A percentile compares a stretch with the other conserved stretches of the same genome.
Conservation (phyloP, 1,140 invertebrate genomes). For the Drosophila ananassae region DNA sequence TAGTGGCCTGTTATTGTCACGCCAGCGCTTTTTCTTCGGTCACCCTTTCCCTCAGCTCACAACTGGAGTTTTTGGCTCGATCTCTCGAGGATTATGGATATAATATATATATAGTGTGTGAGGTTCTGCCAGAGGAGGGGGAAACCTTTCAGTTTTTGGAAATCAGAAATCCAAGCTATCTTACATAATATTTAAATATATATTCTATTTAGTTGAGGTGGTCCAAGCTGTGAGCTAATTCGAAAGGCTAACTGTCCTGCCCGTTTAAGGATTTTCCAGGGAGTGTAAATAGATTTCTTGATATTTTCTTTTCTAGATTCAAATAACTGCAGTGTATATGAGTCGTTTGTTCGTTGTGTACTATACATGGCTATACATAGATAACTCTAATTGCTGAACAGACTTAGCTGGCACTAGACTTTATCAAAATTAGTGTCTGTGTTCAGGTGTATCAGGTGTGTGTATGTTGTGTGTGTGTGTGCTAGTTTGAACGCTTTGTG, state of each 20-base stretch:
- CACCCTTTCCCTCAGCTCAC: slow-evolving; percentile 14
- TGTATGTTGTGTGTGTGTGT: slow-evolving; percentile 31
- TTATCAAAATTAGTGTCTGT: slow-evolving; percentile 35
- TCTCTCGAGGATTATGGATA: slow-evolving; percentile 22
- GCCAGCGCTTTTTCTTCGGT: slow-evolving; percentile 9
- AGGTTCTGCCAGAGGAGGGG: slow-evolving; percentile 18
- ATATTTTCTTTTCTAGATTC: slow-evolving; percentile 47
- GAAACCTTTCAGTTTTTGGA: slow-evolving; percentile 36
- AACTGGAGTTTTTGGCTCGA: slow-evolving; percentile 12
- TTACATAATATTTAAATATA: slow-evolving; percentile 5
- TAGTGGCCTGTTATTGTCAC: slow-evolving; percentile 26
- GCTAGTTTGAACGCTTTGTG: slow-evolving; percentile 65
- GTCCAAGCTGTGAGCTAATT: slow-evolving; percentile 17
- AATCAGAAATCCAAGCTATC: slow-evolving; percentile 7
- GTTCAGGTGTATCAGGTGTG: not conserved
- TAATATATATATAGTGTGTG: slow-evolving; percentile 2
- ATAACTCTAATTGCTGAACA: slow-evolving; percentile 60
- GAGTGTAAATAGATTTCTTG: slow-evolving; percentile 47
- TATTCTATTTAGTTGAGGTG: slow-evolving; percentile 25
- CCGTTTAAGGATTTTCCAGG: slow-evolving; percentile 31
- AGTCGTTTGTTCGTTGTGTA: slow-evolving; percentile 58
- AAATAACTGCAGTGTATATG: slow-evolving; percentile 39
- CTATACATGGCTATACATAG: slow-evolving; percentile 56
- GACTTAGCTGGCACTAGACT: slow-evolving; percentile 63
- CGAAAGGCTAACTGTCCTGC: slow-evolving; percentile 3